These are phyloP conservation scores for Pectinophora gossypiella DNA, from an alignment of 1,140 invertebrate genomes.

Conservation along the genomic window DNA sequence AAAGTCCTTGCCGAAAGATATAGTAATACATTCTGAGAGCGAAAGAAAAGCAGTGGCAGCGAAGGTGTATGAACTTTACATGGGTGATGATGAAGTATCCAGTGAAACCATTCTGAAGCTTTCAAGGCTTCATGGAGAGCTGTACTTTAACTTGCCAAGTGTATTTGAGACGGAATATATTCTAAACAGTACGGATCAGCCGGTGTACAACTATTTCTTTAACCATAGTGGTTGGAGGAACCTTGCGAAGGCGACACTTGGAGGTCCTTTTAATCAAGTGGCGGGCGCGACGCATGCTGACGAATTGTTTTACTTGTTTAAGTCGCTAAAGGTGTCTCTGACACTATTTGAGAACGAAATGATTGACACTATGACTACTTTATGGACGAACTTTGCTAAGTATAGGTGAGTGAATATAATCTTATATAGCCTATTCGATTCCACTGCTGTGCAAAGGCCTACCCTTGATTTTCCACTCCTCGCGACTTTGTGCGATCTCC, in stretches of 20 bases:
- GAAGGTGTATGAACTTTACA: conserved; percentile 30
- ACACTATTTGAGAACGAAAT: conserved; percentile 39
- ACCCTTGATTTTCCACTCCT: too few relatives aligned
- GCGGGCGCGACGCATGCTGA: conserved; percentile 57
- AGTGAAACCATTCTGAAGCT: conserved; percentile 22
- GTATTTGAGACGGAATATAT: conserved; percentile 42
- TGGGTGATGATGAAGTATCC: conserved; percentile 27
- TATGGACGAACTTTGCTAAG: conserved; percentile 67
- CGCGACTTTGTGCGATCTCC: too few relatives aligned
- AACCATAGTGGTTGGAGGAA: conserved; percentile 46
- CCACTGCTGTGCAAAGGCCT: too few relatives aligned
- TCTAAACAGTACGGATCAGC: conserved; percentile 33
- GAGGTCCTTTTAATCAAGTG: conserved; percentile 10
- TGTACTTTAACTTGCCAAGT: conserved; percentile 31
- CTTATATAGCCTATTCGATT: too few relatives aligned
- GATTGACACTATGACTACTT: conserved; percentile 46
- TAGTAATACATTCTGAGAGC: conserved; percentile 27
- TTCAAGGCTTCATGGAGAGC: conserved; percentile 40
- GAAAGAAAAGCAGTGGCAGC: conserved; percentile 22
- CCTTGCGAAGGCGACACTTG: conserved; percentile 20
- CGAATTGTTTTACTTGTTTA: conserved; percentile 61
- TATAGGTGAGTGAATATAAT: conserved; percentile 37
- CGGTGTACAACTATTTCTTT: conserved; percentile 51
- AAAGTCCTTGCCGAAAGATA: conserved; percentile 40
- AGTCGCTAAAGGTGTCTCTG: conserved; percentile 19